A percentile compares a stretch with the other conserved stretches of the same genome.
These are phyloP conservation scores for Felis catus DNA, from an alignment of 2,113 vertebrate species.

Conservation along the genomic window F.catus_Fca126_mat1.0 CM031411.1:11443001-11443500, in stretches of 20 bases:
- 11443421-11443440: not conserved
- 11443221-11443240: not conserved
- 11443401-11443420: not conserved
- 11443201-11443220: not conserved
- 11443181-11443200: not conserved
- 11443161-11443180: not conserved
- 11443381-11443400: not conserved
- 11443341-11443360: conserved; percentile 1
- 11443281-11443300: not conserved
- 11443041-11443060: not conserved
- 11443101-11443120: not conserved
- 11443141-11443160: not conserved
- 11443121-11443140: not conserved
- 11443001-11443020: not conserved
- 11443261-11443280: not conserved
- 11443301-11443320: not conserved
- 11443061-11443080: not conserved
- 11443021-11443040: not conserved
- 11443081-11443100: not conserved
- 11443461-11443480: not conserved
- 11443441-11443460: not conserved
- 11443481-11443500: not conserved
- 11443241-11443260: not conserved
- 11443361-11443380: not conserved
- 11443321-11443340: conserved; percentile 36